These are phyloP conservation scores for Pogonocherus hispidulus DNA, from an alignment of 2,888 invertebrate species.

Conservation along the genomic window DNA sequence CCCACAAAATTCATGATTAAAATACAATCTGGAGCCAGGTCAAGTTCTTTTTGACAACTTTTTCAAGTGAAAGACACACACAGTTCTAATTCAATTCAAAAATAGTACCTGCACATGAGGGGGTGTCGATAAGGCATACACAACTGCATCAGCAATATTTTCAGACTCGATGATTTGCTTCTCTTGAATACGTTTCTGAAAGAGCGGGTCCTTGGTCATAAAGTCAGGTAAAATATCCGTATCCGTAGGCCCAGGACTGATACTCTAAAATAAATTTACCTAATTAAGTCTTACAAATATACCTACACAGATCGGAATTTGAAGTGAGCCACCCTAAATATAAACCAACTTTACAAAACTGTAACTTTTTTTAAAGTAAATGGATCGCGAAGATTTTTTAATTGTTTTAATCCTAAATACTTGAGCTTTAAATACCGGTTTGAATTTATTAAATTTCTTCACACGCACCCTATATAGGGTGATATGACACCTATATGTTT, in stretches of 20 bases:
- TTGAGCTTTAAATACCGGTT: too few relatives aligned
- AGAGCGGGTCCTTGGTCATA: neutral
- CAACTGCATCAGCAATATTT: conserved; percentile 24
- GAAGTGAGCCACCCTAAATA: too few relatives aligned
- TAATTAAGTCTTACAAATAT: too few relatives aligned
- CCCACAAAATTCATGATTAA: neutral
- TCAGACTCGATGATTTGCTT: conserved; percentile 8
- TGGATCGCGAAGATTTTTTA: too few relatives aligned
- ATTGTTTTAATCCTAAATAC: too few relatives aligned
- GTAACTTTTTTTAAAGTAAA: too few relatives aligned
- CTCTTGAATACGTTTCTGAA: neutral
- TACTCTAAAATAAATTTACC: conserved; percentile 23
- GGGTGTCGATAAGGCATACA: conserved; percentile 27
- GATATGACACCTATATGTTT: too few relatives aligned
- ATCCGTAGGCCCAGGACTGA: conserved; percentile 23
- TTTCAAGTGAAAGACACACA: neutral
- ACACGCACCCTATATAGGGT: too few relatives aligned
- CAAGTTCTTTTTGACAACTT: neutral
- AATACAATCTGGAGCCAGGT: neutral
- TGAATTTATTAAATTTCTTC: too few relatives aligned
- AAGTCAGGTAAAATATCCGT: conserved; percentile 1
- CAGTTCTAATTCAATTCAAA: neutral
- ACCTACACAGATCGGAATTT: too few relatives aligned
- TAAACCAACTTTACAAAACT: too few relatives aligned
- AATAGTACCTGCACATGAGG: conserved; percentile 23